Percentiles rank a stretch among this genome's conserved stretches.
Conservation (phyloP, 2,113 vertebrate species). For the Himantopus leucocephalus region DNA sequence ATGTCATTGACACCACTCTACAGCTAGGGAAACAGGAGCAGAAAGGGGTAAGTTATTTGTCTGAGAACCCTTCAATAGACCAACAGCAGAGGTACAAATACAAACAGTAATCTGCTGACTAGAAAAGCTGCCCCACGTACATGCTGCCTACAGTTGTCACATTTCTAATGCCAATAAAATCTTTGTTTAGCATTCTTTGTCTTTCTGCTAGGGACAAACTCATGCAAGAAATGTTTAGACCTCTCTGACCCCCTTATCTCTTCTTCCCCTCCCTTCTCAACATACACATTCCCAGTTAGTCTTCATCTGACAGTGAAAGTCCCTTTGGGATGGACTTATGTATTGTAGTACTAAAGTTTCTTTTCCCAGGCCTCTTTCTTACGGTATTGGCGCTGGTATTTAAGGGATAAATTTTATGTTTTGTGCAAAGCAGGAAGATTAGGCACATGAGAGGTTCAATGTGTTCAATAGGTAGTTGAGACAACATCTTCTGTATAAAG, state of each 20-base stretch:
- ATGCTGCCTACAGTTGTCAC: not conserved
- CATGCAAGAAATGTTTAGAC: not conserved
- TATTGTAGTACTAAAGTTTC: not conserved
- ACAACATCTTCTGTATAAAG: slow-evolving; percentile 45
- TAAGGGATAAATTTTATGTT: not conserved
- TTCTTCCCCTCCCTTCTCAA: not conserved
- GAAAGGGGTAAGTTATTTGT: not conserved
- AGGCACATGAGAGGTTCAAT: not conserved
- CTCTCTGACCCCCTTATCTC: not conserved
- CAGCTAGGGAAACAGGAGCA: not conserved
- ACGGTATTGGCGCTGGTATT: not conserved
- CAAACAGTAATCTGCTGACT: not conserved
- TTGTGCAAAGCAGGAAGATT: slow-evolving; percentile 2
- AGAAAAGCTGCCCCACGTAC: not conserved
- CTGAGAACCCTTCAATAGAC: not conserved
- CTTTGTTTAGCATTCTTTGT: not conserved
- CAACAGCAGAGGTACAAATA: not conserved
- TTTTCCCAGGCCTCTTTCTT: not conserved
- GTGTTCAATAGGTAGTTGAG: slow-evolving; percentile 13
- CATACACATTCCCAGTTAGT: not conserved
- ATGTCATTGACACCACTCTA: not conserved
- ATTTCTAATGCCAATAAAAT: not conserved
- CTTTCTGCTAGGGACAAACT: not conserved
- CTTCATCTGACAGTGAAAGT: not conserved
- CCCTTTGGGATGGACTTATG: not conserved